phyloP scores from a whole-genome alignment of 2,888 invertebrate species.

The Andrena minutula region DNA sequence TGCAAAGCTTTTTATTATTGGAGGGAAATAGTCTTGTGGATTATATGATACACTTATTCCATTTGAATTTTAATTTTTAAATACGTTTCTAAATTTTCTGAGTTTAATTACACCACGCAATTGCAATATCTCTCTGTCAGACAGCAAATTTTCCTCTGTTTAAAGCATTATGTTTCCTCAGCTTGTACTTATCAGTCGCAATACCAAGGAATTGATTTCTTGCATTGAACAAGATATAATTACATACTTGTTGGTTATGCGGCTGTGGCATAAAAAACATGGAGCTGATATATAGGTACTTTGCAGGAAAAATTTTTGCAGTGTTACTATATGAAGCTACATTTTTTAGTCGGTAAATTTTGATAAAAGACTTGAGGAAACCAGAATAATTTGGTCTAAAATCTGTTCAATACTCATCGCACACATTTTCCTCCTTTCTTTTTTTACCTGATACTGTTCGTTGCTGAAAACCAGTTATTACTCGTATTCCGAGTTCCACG shows the following conservation, averaged over 20 bases:
- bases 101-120: not conserved
- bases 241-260: not conserved
- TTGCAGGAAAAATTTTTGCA: not conserved
- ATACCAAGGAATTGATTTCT: slow-evolving; percentile 11
- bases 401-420: too few relatives aligned
- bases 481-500: not conserved
- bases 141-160: not conserved
- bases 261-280: not conserved
- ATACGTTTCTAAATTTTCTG: too few relatives aligned
- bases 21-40: too few relatives aligned
- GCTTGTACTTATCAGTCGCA: not conserved
- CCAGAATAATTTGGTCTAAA: too few relatives aligned
- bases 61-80: too few relatives aligned
- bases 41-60: too few relatives aligned
- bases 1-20: too few relatives aligned
- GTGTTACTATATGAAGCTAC: too few relatives aligned
- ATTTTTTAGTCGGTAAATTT: too few relatives aligned
- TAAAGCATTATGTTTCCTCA: not conserved
- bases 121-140: not conserved
- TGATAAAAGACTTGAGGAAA: too few relatives aligned
- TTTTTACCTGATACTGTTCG: not conserved
- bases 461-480: not conserved
- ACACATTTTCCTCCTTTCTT: too few relatives aligned
- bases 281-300: not conserved
- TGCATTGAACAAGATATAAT: not conserved